Conservation (phyloP, 2,113 vertebrate species). For the Hypanus sabinus region DNA sequence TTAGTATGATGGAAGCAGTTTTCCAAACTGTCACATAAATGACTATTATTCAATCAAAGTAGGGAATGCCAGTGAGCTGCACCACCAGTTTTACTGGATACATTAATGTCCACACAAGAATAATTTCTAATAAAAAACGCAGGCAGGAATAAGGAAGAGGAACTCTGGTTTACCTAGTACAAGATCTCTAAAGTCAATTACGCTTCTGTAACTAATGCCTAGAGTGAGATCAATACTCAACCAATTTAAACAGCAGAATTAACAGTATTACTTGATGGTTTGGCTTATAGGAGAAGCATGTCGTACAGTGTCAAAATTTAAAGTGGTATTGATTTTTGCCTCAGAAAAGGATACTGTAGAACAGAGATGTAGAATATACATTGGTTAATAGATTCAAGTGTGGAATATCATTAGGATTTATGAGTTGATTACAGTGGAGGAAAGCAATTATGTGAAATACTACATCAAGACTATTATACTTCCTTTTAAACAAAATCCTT, state of each 20-base stretch:
- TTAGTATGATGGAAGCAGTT: neutral
- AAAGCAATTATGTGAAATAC: neutral
- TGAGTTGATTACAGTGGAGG: neutral
- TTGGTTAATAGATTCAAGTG: neutral
- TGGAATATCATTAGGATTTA: neutral
- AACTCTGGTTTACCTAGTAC: neutral
- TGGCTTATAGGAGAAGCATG: neutral
- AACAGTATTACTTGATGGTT: neutral
- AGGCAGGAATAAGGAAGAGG: neutral
- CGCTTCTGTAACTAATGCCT: neutral
- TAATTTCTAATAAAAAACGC: neutral
- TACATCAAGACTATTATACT: neutral
- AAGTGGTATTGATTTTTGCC: constrained; percentile 3
- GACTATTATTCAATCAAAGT: neutral
- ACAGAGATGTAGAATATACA: neutral
- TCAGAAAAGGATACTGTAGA: neutral
- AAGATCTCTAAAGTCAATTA: neutral
- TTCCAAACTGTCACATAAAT: neutral
- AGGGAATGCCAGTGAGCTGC: neutral
- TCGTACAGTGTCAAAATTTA: neutral
- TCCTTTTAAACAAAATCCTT: neutral
- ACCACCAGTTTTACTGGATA: neutral
- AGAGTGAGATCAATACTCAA: neutral
- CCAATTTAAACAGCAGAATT: neutral
- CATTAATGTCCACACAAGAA: neutral